Base-by-base conservation (phyloP, 2,888 invertebrate genomes). In the Drosophila rellima region DNA sequence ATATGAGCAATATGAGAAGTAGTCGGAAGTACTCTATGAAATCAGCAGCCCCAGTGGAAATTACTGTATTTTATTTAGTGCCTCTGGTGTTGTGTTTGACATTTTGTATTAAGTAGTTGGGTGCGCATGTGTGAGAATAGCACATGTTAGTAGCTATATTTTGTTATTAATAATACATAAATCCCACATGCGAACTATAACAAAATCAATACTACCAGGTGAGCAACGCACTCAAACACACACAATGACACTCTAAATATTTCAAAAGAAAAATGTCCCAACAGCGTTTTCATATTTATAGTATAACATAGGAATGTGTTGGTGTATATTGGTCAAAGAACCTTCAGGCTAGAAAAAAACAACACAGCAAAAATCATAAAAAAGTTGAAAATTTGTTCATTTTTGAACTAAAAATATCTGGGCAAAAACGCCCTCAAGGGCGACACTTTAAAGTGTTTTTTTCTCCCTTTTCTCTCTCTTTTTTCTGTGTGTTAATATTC, bases 181-280 rank as follows among this genome's bases (percentile, higher is more conserved):
- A 56, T 79, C 77, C 86, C 85, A 74, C 74, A 82, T 82, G 86
- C 75, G 74, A 78, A 77, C 82, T 67, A 75, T 40, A 79, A 56
- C 69, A 85, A 85, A 85, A 85, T 85, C 85, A 88, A 85, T 85
- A 85, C 59, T 85, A 85, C 59, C 79, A 74, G 85, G 70, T 82
- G 40, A 44, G 33, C 40, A 52, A 55, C 17, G 44, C 56, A 51
- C 64, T 39, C 37, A 33, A 15, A 57, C 37, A 18, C 37, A 37
- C 31, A 29, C 37, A 57, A 39, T 37, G 33, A 44, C 54, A 15
- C 57, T 56, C 35, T 72, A 70, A 70, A 84, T 68, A 77, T 71
- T 74, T 69, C 61, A 75, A 70, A 50, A 50, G 65, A 65, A 54
- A 70, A 51, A 26, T 66, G 57, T 66, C 50, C 50, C 60, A 54